phyloP scores from a whole-genome alignment of 1,140 invertebrate genomes.

The Phenacoccus solenopsis region DNA sequence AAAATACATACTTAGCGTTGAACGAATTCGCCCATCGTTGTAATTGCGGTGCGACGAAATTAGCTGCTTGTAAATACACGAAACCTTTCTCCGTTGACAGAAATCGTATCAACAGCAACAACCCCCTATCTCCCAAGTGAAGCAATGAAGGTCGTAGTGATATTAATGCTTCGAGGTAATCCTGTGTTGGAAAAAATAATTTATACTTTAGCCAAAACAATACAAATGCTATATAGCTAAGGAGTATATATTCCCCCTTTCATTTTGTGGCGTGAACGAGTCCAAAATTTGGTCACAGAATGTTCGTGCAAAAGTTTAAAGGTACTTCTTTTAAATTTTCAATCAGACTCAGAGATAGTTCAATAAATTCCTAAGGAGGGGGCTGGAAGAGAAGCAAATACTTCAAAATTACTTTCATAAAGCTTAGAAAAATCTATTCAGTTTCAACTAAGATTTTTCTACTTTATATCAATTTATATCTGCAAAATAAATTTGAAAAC shows the following conservation, averaged over 20 bases:
- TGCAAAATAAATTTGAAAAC: no score
- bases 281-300: not conserved
- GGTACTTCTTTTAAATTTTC: not conserved
- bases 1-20: conserved; percentile 54
- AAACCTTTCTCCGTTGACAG: conserved; percentile 63
- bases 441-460: no score
- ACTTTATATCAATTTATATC: no score
- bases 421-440: no score
- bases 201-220: not conserved
- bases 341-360: no score
- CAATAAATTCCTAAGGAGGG: no score
- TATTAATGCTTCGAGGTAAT: conserved; percentile 65
- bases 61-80: conserved; percentile 48
- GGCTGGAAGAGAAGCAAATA: no score
- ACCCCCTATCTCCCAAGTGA: conserved; percentile 68
- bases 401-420: no score
- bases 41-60: conserved; percentile 57
- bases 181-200: conserved; percentile 33
- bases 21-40: conserved; percentile 60
- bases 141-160: conserved; percentile 56
- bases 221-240: no score
- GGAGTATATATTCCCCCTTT: no score
- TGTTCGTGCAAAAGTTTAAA: not conserved
- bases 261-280: no score
- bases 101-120: conserved; percentile 66